These are phyloP conservation scores for Chaenogobius annularis DNA, from an alignment of 2,113 vertebrate species.

Conservation along the genomic window DNA sequence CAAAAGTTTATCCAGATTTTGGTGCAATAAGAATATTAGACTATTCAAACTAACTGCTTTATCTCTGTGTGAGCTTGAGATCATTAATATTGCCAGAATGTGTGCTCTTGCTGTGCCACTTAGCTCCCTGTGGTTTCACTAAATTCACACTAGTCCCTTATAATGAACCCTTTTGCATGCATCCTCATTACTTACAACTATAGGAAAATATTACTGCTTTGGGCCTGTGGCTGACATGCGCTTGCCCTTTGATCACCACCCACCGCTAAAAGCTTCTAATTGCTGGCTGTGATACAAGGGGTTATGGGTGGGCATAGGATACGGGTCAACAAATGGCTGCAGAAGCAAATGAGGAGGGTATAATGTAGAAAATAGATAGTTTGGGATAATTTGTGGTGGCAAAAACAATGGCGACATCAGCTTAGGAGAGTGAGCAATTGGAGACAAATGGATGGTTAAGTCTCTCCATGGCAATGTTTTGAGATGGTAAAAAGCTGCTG, in stretches of 20 bases:
- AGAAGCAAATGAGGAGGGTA: not conserved
- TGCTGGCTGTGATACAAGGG: conserved; percentile 13
- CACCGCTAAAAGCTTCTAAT: conserved; percentile 41
- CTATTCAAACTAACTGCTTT: conserved; percentile 33
- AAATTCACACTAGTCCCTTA: conserved; percentile 52
- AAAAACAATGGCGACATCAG: not conserved
- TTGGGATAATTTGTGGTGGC: not conserved
- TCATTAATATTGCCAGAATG: conserved; percentile 57
- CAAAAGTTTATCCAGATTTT: conserved; percentile 27
- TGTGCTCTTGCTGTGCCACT: conserved; percentile 22
- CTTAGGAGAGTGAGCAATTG: not conserved
- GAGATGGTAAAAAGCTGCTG: too few relatives aligned
- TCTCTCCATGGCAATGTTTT: too few relatives aligned
- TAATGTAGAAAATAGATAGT: not conserved
- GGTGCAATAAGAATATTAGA: conserved; percentile 12
- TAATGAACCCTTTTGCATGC: conserved; percentile 57
- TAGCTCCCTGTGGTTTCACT: conserved; percentile 58
- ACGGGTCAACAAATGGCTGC: not conserved
- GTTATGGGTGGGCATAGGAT: not conserved
- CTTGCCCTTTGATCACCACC: conserved; percentile 39
- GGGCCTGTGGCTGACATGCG: conserved; percentile 29
- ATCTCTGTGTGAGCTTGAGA: conserved; percentile 16
- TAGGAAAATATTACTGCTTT: conserved; percentile 20
- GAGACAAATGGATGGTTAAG: not conserved
- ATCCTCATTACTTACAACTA: conserved; percentile 55